A percentile compares a stretch with the other conserved stretches of the same genome.
Conservation (phyloP, 1,140 invertebrate genomes). For the Manduca sexta region DNA sequence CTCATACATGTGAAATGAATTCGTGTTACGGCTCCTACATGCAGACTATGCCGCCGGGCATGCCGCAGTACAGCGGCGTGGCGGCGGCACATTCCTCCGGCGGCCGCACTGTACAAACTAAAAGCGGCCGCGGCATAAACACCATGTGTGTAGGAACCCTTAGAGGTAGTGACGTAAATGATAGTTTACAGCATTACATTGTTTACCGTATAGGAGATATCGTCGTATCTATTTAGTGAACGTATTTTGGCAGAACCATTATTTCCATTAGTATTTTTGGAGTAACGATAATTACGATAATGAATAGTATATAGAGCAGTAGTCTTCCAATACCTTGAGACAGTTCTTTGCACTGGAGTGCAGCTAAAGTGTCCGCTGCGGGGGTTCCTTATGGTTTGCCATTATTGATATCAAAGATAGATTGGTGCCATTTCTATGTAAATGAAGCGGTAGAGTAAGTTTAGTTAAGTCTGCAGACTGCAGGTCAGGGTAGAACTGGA, state of each 20-base stretch:
- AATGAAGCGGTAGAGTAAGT: slow-evolving; percentile 69
- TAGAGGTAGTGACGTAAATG: slow-evolving; percentile 26
- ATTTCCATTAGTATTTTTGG: slow-evolving; percentile 38
- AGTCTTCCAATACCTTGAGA: slow-evolving; percentile 70
- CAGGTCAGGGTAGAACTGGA: slow-evolving; percentile 69
- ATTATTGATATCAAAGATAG: slow-evolving; percentile 73
- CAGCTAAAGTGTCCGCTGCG: slow-evolving; percentile 48
- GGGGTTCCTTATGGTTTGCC: slow-evolving; percentile 71
- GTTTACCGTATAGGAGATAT: slow-evolving; percentile 38
- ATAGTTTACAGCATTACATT: slow-evolving; percentile 19
- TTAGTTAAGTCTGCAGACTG: slow-evolving; percentile 71
- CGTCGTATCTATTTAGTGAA: slow-evolving; percentile 25
- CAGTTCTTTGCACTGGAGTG: slow-evolving; percentile 37
- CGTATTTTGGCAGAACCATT: slow-evolving; percentile 15
- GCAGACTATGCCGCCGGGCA: too few relatives aligned
- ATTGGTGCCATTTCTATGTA: slow-evolving; percentile 72
- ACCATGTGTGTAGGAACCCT: too few relatives aligned
- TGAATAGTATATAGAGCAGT: slow-evolving; percentile 65
- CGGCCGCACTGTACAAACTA: background rate
- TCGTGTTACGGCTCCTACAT: background rate
- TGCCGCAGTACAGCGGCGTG: background rate
- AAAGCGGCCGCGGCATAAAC: too few relatives aligned
- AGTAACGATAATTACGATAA: slow-evolving; percentile 48
- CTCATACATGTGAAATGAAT: slow-evolving; percentile 16
- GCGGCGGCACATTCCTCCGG: background rate